Conservation (phyloP, 2,888 invertebrate species). For the Strigamia maritima region DNA sequence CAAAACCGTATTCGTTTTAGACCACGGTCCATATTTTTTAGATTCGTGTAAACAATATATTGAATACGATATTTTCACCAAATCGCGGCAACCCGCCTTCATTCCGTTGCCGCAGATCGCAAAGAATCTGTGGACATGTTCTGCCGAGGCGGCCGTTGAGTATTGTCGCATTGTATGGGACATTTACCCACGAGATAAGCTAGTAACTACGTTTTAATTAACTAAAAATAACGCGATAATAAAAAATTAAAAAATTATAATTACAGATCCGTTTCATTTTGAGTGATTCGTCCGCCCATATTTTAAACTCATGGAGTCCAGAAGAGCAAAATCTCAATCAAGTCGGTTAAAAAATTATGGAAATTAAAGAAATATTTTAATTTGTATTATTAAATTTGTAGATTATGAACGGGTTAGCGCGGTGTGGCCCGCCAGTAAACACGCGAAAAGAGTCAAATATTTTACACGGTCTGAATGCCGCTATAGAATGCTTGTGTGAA, state of each 20-base stretch:
- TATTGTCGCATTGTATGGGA: constrained; percentile 97
- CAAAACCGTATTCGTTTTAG: constrained; percentile 93
- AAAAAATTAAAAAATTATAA: neutral
- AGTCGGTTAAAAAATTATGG: constrained; percentile 54
- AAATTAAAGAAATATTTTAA: neutral
- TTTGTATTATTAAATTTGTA: neutral
- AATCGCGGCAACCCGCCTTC: constrained; percentile 61
- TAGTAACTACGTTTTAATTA: constrained; percentile 58
- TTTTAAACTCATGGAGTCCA: constrained; percentile 78
- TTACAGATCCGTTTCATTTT: constrained; percentile 71
- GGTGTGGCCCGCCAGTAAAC: constrained; percentile 71
- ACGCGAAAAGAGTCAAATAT: constrained; percentile 52
- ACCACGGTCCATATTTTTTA: constrained; percentile 88
- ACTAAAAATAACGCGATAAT: neutral
- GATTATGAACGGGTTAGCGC: constrained; percentile 61
- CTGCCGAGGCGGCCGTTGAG: constrained; percentile 91
- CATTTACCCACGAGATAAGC: constrained; percentile 84
- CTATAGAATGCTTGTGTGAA: constrained; percentile 80
- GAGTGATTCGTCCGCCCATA: constrained; percentile 79
- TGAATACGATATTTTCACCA: constrained; percentile 73
- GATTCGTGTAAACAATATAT: constrained; percentile 76
- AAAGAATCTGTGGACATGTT: constrained; percentile 94
- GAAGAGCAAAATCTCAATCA: constrained; percentile 81
- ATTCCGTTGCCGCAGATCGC: constrained; percentile 78
- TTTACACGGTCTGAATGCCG: constrained; percentile 78